phyloP scores from a whole-genome alignment of 1,140 invertebrate genomes.

The Psilanteris sp. region DNA sequence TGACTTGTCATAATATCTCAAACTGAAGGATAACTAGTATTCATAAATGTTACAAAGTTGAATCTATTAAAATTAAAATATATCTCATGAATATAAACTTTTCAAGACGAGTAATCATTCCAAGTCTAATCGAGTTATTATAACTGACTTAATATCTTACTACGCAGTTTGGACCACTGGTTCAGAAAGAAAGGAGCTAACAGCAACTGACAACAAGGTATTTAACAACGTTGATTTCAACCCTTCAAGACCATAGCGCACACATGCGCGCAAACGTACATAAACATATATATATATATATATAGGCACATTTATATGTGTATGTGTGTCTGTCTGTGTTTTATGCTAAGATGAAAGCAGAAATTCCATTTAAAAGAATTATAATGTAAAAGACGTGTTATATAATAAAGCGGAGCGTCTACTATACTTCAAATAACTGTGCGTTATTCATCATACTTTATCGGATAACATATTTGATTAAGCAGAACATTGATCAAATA shows the following conservation, averaged over 20 bases:
- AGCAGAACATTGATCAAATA: too few species aligned
- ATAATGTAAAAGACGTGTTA: conserved; percentile 1
- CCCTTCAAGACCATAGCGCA: conserved; percentile 25
- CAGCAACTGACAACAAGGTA: conserved; percentile 34
- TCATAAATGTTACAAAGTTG: conserved; percentile 11
- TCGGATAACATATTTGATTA: too few species aligned
- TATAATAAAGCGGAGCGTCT: too few species aligned
- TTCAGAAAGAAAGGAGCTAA: conserved; percentile 41
- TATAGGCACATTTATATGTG: too few species aligned
- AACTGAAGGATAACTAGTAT: background rate
- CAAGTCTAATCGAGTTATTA: conserved; percentile 35
- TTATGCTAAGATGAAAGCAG: conserved; percentile 8
- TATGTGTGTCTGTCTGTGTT: background rate
- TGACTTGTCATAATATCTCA: background rate
- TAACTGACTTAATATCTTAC: conserved; percentile 45
- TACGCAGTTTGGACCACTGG: conserved; percentile 33
- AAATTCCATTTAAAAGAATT: conserved; percentile 12
- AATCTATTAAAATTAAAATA: conserved; percentile 33
- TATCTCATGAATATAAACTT: conserved; percentile 27
- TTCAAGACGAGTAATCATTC: conserved; percentile 32
- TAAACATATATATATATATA: too few species aligned
- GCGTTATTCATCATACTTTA: too few species aligned
- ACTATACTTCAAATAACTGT: too few species aligned
- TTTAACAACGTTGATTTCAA: conserved; percentile 34
- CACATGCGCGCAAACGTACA: too few species aligned